Evolutionary conservation across 2,888 invertebrate genomes (phyloP).

Genomic region (Mythimna impura): DNA sequence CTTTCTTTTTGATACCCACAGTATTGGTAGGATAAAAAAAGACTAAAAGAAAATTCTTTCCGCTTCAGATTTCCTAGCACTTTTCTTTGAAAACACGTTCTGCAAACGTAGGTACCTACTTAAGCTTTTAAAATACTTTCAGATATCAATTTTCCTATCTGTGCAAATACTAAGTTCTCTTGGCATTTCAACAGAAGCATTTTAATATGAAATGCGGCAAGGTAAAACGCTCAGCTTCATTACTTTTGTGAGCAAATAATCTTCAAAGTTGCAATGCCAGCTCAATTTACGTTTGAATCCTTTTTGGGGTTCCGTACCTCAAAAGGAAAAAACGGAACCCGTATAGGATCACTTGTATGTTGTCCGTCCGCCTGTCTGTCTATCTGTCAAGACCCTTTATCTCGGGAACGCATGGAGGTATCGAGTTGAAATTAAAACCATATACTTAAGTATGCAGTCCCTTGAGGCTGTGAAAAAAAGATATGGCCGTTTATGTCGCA

Average conservation of each 20-base stretch:
- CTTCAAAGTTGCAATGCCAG: slow-evolving; percentile 32
- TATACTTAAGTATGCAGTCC: too few species aligned
- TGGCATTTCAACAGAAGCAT: slow-evolving; percentile 22
- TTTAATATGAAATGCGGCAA: slow-evolving; percentile 13
- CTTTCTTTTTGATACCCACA: not conserved
- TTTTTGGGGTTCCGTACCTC: too few species aligned
- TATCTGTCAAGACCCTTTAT: too few species aligned
- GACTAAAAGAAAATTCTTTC: not conserved
- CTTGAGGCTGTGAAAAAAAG: too few species aligned
- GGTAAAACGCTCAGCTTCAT: slow-evolving; percentile 24
- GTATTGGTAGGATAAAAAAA: not conserved
- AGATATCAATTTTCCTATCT: slow-evolving; percentile 1
- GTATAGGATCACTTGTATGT: too few species aligned
- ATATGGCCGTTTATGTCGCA: too few species aligned
- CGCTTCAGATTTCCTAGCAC: not conserved
- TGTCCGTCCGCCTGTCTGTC: too few species aligned
- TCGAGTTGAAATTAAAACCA: too few species aligned
- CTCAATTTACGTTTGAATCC: slow-evolving; percentile 26
- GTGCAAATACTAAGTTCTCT: not conserved
- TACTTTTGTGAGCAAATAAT: slow-evolving; percentile 45
- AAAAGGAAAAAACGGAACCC: too few species aligned
- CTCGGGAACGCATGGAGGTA: too few species aligned
- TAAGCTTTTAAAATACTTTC: slow-evolving; percentile 5
- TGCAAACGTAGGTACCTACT: not conserved
- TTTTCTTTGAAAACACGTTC: slow-evolving; percentile 4